phyloP scores from a whole-genome alignment of 2,113 vertebrate genomes.

The Petromus typicus region DNA sequence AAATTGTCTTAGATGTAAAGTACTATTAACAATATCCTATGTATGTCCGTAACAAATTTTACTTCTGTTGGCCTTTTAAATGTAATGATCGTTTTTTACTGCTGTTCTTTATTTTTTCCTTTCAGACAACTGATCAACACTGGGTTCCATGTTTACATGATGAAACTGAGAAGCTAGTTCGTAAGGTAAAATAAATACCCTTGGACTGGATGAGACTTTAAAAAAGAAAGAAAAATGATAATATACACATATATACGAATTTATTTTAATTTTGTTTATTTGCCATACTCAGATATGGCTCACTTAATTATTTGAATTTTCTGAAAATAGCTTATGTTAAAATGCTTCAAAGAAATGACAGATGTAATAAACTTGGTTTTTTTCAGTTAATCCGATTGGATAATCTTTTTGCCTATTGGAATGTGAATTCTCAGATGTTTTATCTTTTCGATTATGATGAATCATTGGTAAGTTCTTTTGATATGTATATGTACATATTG shows the following conservation, averaged over 20 bases:
- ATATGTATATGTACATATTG: not conserved
- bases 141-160: constrained; percentile 97
- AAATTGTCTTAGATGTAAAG: constrained; percentile 11
- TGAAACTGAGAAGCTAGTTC: constrained; percentile 94
- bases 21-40: not conserved
- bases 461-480: constrained; percentile 89
- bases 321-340: constrained; percentile 20
- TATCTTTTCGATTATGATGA: constrained; percentile 89
- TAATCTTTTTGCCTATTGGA: constrained; percentile 98
- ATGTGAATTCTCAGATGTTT: constrained; percentile 95
- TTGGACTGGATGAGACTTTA: not conserved
- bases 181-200: constrained; percentile 90
- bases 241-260: not conserved
- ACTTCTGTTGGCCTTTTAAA: constrained; percentile 33
- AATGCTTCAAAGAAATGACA: constrained; percentile 42
- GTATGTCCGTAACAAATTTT: not conserved
- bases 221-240: constrained; percentile 6
- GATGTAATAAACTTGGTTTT: constrained; percentile 44
- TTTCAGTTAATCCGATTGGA: constrained; percentile 95
- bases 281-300: not conserved
- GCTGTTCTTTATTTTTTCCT: constrained; percentile 26
- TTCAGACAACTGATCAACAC: constrained; percentile 94
- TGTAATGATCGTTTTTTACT: constrained; percentile 1
- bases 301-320: constrained; percentile 57
- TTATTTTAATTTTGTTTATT: not conserved